Base-by-base conservation (phyloP, 1,140 invertebrate genomes). In the Heliconius eleuchia region DNA sequence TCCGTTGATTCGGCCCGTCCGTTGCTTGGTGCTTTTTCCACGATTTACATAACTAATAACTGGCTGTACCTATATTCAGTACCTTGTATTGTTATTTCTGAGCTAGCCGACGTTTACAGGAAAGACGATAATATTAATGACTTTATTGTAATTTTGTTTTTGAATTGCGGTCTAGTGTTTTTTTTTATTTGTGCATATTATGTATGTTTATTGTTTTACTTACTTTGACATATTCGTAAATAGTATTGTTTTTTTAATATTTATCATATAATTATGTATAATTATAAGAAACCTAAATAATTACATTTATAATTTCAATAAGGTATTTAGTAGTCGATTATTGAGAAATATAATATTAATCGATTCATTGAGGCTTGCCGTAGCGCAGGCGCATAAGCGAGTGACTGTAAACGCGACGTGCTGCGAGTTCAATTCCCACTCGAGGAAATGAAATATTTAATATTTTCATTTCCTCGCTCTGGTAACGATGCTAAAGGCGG, bases 1-100 rank as follows among this genome's bases (percentile, higher is more conserved):
- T 93, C 88, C 86, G 88, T 89, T 90, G 88, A 92, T 94, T 89
- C 87, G 81, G 76, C 84, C 87, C 87, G 91, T 92, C 87, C 87
- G 91, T 92, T 87, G 87, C 73, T 85, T 74, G 77, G 77, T 80
- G 81, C 83, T 86, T 87, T 88, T 91, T 88, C 86, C 86, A 80
- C 82, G 83, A 91, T 93, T 90, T 91, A 86, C 89, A 91, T 85
- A 81, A 60, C 72, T 90, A 90, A 91, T 89, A 90, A 91, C 85
- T 79, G 73, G 80, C 79, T 78, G 78, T 66, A 30, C 7, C 71
- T 80, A 81, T 80, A 81, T 74, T 80, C 75, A 70, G 76, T 77
- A 70, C 73, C 73, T 39, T 77, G 30, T 70, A 72, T 77, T 77
- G 76, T 55, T 77, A 72, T 72, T 77, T 72, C 19, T 27, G 37